phyloP scores from a whole-genome alignment of 2,888 invertebrate genomes.

The Dendrolimus houi region DNA sequence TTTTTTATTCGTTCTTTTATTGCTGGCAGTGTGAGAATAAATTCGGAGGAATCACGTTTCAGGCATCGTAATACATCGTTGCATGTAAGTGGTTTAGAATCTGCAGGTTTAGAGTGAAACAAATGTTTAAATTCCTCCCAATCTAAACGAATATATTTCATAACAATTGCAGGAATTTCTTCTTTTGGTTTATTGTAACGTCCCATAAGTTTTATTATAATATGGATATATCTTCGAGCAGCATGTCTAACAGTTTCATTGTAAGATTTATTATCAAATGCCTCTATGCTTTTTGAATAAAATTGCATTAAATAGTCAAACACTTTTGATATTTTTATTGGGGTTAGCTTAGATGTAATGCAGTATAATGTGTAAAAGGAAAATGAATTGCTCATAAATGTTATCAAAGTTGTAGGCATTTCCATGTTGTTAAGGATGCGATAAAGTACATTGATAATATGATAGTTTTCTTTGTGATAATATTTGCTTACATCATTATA shows the following conservation, averaged over 20 bases:
- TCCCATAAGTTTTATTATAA: constrained; percentile 20
- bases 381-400: constrained; percentile 12
- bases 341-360: constrained; percentile 11
- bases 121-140: constrained; percentile 13
- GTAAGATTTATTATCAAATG: constrained; percentile 15
- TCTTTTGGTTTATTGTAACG: constrained; percentile 23
- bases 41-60: constrained; percentile 19
- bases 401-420: constrained; percentile 20
- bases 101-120: constrained; percentile 1
- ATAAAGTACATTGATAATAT: constrained; percentile 28
- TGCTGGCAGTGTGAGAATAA: constrained; percentile 12
- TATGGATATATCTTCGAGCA: constrained; percentile 13
- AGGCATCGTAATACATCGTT: constrained; percentile 16
- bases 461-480: constrained; percentile 17
- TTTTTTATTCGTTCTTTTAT: constrained; percentile 11
- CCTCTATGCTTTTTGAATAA: constrained; percentile 22
- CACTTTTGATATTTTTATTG: constrained; percentile 17
- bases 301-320: constrained; percentile 23
- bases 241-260: constrained; percentile 15
- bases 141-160: constrained; percentile 25
- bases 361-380: constrained; percentile 8
- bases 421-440: constrained; percentile 29
- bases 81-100: constrained; percentile 6
- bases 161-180: constrained; percentile 30
- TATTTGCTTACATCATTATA: constrained; percentile 17